Evolutionary conservation across 2,797 vertebrate species (phyloP).

Genomic region (Iguana delicatissima): DNA sequence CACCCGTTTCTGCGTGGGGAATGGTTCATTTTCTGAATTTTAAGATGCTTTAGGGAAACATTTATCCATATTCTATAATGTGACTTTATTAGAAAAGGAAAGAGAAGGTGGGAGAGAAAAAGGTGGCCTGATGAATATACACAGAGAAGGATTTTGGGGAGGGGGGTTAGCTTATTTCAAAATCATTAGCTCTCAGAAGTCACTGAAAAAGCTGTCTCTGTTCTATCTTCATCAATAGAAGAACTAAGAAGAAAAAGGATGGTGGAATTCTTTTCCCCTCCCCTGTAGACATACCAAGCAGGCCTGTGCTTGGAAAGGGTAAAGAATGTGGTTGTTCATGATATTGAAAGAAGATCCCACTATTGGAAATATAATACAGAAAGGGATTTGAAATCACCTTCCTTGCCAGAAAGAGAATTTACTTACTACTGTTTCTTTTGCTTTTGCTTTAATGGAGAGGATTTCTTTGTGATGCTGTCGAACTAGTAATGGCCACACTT

Average conservation of each 20-base stretch:
- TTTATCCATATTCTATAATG: neutral
- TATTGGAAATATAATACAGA: constrained; percentile 59
- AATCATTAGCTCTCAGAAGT: neutral
- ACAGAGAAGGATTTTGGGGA: neutral
- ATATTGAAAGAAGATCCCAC: constrained; percentile 62
- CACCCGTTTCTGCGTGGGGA: constrained; percentile 23
- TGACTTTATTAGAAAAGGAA: neutral
- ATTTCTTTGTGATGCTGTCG: constrained; percentile 43
- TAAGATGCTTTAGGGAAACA: neutral
- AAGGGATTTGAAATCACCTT: constrained; percentile 63
- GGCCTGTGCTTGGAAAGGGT: constrained; percentile 46
- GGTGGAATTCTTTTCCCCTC: neutral
- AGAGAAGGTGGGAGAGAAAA: neutral
- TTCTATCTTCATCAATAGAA: neutral
- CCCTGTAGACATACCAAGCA: constrained; percentile 9
- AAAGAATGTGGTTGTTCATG: constrained; percentile 39
- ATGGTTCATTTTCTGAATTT: constrained; percentile 16
- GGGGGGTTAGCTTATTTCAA: neutral
- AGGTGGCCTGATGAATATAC: neutral
- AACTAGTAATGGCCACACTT: constrained; percentile 49
- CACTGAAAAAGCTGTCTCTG: too few relatives aligned
- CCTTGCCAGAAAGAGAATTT: constrained; percentile 58
- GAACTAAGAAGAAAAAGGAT: neutral
- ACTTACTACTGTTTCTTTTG: constrained; percentile 61
- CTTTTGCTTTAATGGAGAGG: constrained; percentile 42